phyloP scores from a whole-genome alignment of 2,113 vertebrate species.

The Rutilus rutilus region DNA sequence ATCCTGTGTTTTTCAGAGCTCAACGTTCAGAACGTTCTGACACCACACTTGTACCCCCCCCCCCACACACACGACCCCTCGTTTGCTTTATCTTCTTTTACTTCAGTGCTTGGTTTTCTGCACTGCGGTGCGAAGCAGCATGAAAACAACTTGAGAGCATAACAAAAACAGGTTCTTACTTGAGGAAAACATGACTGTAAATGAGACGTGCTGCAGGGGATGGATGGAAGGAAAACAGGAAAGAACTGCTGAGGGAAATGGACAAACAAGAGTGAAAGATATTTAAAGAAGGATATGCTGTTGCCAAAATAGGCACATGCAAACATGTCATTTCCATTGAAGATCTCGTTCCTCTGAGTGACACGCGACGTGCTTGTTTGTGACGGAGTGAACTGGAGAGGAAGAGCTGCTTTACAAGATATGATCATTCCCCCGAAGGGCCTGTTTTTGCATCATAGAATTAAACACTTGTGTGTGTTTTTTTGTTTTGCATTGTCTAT shows the following conservation, averaged over 20 bases:
- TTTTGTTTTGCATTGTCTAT: conserved; percentile 34
- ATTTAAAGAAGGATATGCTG: conserved; percentile 27
- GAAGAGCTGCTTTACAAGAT: conserved; percentile 44
- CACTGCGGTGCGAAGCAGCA: neutral
- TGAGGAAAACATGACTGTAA: conserved; percentile 37
- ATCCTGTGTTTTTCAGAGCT: neutral
- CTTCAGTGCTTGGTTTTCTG: conserved; percentile 9
- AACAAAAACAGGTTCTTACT: conserved; percentile 43
- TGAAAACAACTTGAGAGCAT: conserved; percentile 52
- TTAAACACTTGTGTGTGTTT: neutral
- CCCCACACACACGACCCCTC: neutral
- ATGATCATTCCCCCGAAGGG: conserved; percentile 55
- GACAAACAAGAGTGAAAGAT: conserved; percentile 11
- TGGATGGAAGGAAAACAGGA: conserved; percentile 51
- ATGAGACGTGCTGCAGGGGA: conserved; percentile 18
- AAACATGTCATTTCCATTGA: conserved; percentile 23
- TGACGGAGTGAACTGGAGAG: conserved; percentile 11
- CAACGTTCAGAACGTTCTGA: neutral
- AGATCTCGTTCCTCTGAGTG: conserved; percentile 29
- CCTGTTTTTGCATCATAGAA: neutral
- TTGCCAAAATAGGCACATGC: conserved; percentile 33
- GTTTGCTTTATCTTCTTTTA: neutral
- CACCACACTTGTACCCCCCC: neutral
- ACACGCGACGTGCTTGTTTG: conserved; percentile 35
- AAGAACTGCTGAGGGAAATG: conserved; percentile 37